Evolutionary conservation across 2,113 vertebrate genomes (phyloP).

Genomic region (Rynchops niger): DNA sequence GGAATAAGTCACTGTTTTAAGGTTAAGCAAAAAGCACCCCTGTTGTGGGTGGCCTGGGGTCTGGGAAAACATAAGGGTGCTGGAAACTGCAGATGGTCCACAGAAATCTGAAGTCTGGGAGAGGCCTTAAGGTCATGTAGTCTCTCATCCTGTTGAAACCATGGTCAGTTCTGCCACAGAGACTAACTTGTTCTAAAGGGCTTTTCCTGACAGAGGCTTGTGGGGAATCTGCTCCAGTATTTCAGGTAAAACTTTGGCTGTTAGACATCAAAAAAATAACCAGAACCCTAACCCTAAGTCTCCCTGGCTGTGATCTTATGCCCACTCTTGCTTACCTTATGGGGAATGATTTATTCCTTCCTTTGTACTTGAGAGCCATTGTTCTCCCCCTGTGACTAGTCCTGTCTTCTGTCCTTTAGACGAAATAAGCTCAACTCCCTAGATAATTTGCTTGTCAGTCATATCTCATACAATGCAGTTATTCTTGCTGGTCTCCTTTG

Average conservation of each 20-base stretch:
- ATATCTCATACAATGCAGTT: neutral
- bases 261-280: neutral
- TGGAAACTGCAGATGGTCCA: neutral
- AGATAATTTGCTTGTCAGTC: constrained; percentile 33
- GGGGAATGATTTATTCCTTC: neutral
- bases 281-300: neutral
- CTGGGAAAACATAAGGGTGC: neutral
- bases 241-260: neutral
- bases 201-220: neutral
- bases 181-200: neutral
- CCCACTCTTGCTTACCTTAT: neutral
- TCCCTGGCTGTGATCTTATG: neutral
- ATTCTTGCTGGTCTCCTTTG: constrained; percentile 9
- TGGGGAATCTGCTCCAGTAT: neutral
- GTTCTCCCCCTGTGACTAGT: neutral
- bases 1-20: neutral
- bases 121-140: neutral
- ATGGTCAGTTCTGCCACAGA: neutral
- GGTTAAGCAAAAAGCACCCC: neutral
- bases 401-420: neutral
- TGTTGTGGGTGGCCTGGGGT: neutral
- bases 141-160: neutral
- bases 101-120: neutral
- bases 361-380: neutral
- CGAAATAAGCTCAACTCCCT: constrained; percentile 10